These are phyloP conservation scores for Torymus tubicola DNA, from an alignment of 2,888 invertebrate genomes.

Conservation along the genomic window DNA sequence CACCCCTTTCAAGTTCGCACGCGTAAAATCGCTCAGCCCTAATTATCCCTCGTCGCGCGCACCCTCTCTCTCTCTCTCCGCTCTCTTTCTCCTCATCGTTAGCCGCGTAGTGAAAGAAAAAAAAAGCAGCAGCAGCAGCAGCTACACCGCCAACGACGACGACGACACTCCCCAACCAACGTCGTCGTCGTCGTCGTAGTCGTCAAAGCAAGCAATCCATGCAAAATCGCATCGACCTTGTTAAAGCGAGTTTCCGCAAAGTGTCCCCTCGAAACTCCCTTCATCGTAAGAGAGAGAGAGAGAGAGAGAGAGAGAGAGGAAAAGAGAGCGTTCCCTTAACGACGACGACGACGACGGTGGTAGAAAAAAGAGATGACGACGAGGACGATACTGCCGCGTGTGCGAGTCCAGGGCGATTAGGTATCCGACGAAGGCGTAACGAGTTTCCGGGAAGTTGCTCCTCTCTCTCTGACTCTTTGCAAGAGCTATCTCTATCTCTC, in stretches of 20 bases:
- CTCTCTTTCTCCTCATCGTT: no score
- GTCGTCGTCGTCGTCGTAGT: no score
- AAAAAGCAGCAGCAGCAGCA: no score
- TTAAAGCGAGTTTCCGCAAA: conserved; percentile 26
- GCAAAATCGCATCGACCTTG: conserved; percentile 34
- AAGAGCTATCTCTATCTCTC: background rate
- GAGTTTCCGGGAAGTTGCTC: conserved; percentile 54
- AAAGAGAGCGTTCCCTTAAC: conserved; percentile 20
- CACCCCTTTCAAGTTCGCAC: no score
- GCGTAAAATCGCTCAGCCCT: no score
- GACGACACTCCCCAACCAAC: no score
- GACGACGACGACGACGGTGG: background rate
- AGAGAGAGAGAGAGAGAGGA: conserved; percentile 1
- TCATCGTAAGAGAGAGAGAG: no score
- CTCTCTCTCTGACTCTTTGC: background rate
- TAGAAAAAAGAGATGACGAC: no score
- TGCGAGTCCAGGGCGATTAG: conserved; percentile 39
- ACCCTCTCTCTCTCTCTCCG: background rate
- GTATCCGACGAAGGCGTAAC: conserved; percentile 52
- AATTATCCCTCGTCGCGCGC: no score
- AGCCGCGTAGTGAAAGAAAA: no score
- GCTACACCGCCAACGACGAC: no score
- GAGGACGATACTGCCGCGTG: no score
- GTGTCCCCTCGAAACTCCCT: background rate
- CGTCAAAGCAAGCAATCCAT: conserved; percentile 33